Conservation (phyloP, 2,113 vertebrate species). For the Macrotis lagotis region DNA sequence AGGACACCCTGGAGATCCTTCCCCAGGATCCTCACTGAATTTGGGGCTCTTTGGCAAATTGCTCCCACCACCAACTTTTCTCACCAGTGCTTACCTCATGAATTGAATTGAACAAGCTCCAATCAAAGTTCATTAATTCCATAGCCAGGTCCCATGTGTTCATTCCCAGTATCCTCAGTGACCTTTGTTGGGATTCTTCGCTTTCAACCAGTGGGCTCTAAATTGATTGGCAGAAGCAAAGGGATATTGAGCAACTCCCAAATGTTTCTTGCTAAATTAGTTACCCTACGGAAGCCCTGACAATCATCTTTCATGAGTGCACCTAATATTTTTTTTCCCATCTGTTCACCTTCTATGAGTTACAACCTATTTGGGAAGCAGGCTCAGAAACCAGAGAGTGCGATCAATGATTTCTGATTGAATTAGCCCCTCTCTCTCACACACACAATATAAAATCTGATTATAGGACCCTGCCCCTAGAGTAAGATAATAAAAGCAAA, state of each 20-base stretch:
- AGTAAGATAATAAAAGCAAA: constrained; percentile 79
- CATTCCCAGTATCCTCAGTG: constrained; percentile 92
- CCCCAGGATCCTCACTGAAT: background rate
- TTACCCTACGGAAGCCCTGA: constrained; percentile 50
- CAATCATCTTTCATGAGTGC: constrained; percentile 77
- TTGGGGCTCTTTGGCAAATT: background rate
- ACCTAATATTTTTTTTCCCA: constrained; percentile 56
- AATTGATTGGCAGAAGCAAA: constrained; percentile 70
- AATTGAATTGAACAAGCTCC: constrained; percentile 93
- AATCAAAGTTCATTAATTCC: constrained; percentile 95
- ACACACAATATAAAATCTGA: constrained; percentile 54
- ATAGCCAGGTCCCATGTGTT: constrained; percentile 97
- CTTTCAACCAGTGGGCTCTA: constrained; percentile 92
- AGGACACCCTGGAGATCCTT: background rate
- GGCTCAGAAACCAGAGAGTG: constrained; percentile 67
- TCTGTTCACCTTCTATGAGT: constrained; percentile 76
- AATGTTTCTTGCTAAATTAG: constrained; percentile 47
- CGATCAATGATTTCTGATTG: constrained; percentile 75
- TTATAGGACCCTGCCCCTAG: constrained; percentile 69
- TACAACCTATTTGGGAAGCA: constrained; percentile 78
- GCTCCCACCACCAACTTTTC: background rate
- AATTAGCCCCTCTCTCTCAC: constrained; percentile 44
- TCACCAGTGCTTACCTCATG: constrained; percentile 89
- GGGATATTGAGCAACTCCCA: constrained; percentile 59
- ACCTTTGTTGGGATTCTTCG: constrained; percentile 90